phyloP scores from a whole-genome alignment of 2,113 vertebrate species.

The Colinus virginianus region DNA sequence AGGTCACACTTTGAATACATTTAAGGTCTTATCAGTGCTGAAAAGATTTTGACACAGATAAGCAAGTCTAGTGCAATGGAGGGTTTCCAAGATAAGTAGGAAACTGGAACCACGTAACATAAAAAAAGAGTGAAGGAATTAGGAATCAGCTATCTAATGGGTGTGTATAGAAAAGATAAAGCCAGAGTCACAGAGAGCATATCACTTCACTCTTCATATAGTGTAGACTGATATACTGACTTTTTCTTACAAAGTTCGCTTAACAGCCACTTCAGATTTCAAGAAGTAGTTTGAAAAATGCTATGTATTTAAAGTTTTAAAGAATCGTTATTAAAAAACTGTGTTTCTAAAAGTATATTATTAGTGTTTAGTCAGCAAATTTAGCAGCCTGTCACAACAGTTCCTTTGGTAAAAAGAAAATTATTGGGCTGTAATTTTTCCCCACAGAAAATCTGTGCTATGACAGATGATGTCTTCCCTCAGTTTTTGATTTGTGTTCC shows the following conservation, averaged over 20 bases:
- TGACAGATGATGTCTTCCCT: conserved; percentile 16
- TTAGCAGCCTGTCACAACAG: conserved; percentile 35
- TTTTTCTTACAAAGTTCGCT: neutral
- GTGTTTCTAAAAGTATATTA: conserved; percentile 10
- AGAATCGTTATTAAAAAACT: neutral
- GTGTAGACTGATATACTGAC: neutral
- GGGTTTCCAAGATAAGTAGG: neutral
- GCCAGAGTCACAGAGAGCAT: neutral
- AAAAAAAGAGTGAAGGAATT: neutral
- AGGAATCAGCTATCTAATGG: neutral
- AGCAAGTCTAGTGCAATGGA: neutral
- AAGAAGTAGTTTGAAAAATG: neutral
- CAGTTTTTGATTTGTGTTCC: neutral
- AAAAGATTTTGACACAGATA: neutral
- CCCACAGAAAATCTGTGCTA: neutral
- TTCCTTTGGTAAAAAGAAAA: conserved; percentile 20
- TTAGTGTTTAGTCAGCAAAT: conserved; percentile 52
- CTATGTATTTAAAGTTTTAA: neutral
- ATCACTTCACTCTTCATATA: neutral
- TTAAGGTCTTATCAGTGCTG: neutral
- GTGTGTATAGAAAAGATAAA: neutral
- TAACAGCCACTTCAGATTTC: neutral
- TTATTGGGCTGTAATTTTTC: conserved; percentile 25
- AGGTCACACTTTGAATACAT: neutral
- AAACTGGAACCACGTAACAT: neutral